Evolutionary conservation across 1,140 invertebrate species (phyloP).

Genomic region (Coptotermes formosanus): DNA sequence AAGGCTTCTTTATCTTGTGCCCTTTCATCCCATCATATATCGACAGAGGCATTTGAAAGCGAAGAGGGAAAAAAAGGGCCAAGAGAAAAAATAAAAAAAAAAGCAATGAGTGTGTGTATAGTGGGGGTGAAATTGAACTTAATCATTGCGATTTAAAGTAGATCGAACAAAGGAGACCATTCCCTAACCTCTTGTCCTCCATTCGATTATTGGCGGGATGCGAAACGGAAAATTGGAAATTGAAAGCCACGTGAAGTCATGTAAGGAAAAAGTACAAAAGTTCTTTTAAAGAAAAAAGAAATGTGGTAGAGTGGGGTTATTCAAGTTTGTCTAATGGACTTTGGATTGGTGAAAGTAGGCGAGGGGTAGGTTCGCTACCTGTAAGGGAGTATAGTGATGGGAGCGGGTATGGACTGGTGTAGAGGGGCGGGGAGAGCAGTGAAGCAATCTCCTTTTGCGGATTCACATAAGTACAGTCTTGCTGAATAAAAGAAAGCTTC

Average conservation of each 20-base stretch:
- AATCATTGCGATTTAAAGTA: constrained; percentile 22
- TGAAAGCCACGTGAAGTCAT: constrained; percentile 27
- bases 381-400: background rate
- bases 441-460: background rate
- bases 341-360: constrained; percentile 24
- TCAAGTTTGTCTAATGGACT: constrained; percentile 30
- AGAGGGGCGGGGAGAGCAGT: background rate
- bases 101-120: background rate
- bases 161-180: constrained; percentile 20
- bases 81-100: background rate
- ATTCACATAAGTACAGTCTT: background rate
- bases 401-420: background rate
- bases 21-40: background rate
- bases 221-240: constrained; percentile 33
- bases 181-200: background rate
- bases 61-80: background rate
- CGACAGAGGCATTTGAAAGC: background rate
- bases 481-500: background rate
- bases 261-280: constrained; percentile 19
- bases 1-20: background rate
- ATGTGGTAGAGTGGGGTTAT: background rate
- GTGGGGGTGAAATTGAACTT: background rate
- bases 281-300: background rate
- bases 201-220: constrained; percentile 32
- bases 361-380: background rate